Evolutionary conservation across 2,888 invertebrate genomes (phyloP).

Genomic region (Xylota sylvarum): DNA sequence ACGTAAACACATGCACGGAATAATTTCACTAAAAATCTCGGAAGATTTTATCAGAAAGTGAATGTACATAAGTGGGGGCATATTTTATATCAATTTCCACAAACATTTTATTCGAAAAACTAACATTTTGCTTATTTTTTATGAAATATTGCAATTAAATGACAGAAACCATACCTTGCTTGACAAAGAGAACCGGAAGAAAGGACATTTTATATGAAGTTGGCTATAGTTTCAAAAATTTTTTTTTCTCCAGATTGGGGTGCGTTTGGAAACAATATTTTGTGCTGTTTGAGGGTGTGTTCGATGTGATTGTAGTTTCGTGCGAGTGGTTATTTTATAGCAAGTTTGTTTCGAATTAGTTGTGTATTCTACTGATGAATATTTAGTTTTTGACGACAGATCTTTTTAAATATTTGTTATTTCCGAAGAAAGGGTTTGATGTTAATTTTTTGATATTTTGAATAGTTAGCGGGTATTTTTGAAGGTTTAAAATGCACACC

Average conservation of each 20-base stretch:
- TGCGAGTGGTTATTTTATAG: too few species aligned
- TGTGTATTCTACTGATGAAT: too few species aligned
- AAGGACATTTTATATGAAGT: slow-evolving; percentile 82
- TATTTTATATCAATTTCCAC: not conserved
- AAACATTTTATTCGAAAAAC: not conserved
- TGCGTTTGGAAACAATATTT: not conserved
- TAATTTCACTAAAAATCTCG: not conserved
- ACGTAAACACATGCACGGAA: slow-evolving; percentile 55
- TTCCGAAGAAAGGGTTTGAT: too few species aligned
- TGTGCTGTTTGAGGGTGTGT: slow-evolving; percentile 6
- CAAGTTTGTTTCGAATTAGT: too few species aligned
- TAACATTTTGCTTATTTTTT: slow-evolving; percentile 29
- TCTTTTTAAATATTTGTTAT: too few species aligned
- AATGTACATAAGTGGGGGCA: not conserved
- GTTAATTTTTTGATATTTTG: too few species aligned
- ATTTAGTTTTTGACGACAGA: too few species aligned
- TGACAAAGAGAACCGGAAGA: slow-evolving; percentile 85
- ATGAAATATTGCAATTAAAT: slow-evolving; percentile 63
- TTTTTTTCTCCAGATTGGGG: slow-evolving; percentile 1
- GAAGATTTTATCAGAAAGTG: not conserved
- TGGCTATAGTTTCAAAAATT: slow-evolving; percentile 79
- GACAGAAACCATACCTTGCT: slow-evolving; percentile 82
- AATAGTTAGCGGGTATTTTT: too few species aligned
- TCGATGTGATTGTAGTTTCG: not conserved
- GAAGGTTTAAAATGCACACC: too few species aligned